A percentile compares a stretch with the other conserved stretches of the same genome.
These are phyloP conservation scores for Leptinotarsa texana DNA, from an alignment of 1,140 invertebrate species.

Conservation along the genomic window DNA sequence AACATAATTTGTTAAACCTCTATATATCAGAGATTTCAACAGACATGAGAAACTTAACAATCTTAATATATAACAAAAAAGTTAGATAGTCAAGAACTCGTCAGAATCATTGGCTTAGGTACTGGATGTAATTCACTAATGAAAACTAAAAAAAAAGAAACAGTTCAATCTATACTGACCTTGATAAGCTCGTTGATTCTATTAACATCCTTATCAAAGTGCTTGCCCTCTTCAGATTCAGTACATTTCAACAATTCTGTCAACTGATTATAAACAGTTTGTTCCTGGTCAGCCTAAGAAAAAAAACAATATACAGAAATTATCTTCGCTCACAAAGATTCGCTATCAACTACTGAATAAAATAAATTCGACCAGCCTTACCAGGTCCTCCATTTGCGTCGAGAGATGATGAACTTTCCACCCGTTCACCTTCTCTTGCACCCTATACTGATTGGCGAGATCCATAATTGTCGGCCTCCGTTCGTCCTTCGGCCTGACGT, in stretches of 20 bases:
- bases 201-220: conserved; percentile 69
- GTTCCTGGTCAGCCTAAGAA: conserved; percentile 61
- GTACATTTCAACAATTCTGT: conserved; percentile 66
- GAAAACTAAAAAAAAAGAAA: no score
- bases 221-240: conserved; percentile 67
- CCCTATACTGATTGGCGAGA: conserved; percentile 85
- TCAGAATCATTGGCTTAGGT: no score
- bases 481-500: conserved; percentile 87
- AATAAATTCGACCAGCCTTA: conserved; percentile 54
- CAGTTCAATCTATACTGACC: conserved; percentile 54
- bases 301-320: neutral
- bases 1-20: no score
- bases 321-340: neutral
- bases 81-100: no score
- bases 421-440: conserved; percentile 86
- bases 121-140: no score
- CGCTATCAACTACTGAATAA: neutral
- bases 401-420: conserved; percentile 94
- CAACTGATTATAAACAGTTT: conserved; percentile 67
- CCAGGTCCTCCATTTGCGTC: conserved; percentile 91
- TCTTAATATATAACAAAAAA: no score
- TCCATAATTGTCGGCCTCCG: conserved; percentile 81
- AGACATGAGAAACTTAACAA: no score
- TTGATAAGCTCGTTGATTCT: conserved; percentile 78
- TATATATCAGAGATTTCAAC: no score